Evolutionary conservation across 2,888 invertebrate genomes (phyloP), one percentile per base, ranked within the genome.

Genomic region (Frankliniella intonsa): DNA sequence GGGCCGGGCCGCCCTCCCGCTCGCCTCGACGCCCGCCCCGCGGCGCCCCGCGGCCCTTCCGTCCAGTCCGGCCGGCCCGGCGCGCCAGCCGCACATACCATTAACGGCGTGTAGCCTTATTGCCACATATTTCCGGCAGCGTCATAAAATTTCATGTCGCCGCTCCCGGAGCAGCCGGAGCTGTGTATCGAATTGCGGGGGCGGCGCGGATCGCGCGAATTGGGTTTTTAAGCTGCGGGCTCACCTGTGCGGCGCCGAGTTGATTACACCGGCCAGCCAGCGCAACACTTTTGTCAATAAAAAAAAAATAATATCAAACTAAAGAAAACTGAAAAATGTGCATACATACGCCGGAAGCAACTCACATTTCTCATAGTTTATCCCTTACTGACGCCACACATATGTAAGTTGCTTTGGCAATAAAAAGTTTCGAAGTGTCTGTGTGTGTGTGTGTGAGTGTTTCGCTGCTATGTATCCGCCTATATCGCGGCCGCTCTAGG

Each of bases 61-160:
- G 62, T 62, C 38, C 38, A 38, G 38, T 55, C 2, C 55, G 51
- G 51, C 51, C 51, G 51, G 10, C 51, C 10, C 51, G 14, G 55
- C 55, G 55, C 55, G 55, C 5, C 55, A 5, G 38, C 55, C 55
- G 55, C 55, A 55, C 55, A 55, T 14, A 19, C 55, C 69, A 76
- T 76, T 76, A 76, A 25, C 69, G 69, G 25, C 22, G 38, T 76
- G 22, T 12, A 38, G 69, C 10, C 25, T 76, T 76, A 76, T 25
- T 76, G 69, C 69, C 69, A 25, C 69, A 76, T 76, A 76, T 76
- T 76, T 76, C 69, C 69, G 69, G 69, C 25, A 25, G 25, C 69
- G 69, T 76, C 69, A 25, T 76, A 76, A 76, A 76, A 76, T 76
- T 76, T 76, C 69, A 76, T 76, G 69, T 76, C 69, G 69, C 69